These are phyloP conservation scores for Streptopelia turtur DNA, from an alignment of 2,797 vertebrate species.

Conservation along the genomic window DNA sequence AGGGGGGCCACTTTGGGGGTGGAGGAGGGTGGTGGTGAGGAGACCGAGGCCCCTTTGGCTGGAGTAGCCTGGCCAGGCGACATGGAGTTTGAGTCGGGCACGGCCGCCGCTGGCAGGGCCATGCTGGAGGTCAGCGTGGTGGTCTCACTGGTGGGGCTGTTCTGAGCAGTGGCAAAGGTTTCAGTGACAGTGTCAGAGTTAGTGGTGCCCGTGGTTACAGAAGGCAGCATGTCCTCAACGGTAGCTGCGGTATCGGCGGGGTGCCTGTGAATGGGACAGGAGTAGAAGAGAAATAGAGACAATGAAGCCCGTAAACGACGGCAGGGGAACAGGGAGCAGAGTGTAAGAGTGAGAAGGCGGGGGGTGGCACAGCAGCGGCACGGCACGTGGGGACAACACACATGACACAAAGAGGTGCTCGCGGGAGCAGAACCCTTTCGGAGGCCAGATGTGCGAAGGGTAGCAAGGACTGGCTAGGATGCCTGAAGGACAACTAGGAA, in stretches of 20 bases:
- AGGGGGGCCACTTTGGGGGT: conserved; percentile 86
- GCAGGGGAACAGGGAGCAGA: conserved; percentile 77
- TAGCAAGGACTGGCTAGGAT: background rate
- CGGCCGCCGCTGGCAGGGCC: conserved; percentile 81
- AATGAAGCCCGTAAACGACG: conserved; percentile 84
- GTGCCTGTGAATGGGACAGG: conserved; percentile 90
- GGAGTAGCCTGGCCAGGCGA: conserved; percentile 75
- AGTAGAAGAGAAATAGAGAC: conserved; percentile 90
- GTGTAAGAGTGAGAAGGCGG: background rate
- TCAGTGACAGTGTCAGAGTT: conserved; percentile 97
- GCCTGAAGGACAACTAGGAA: background rate
- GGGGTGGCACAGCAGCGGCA: conserved; percentile 59
- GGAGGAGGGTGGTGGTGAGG: conserved; percentile 72
- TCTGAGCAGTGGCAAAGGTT: conserved; percentile 94
- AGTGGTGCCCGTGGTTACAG: conserved; percentile 90
- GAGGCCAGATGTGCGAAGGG: background rate
- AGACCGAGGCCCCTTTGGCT: conserved; percentile 75
- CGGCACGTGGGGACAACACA: conserved; percentile 33
- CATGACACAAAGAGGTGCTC: conserved; percentile 9
- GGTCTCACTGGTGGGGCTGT: conserved; percentile 97
- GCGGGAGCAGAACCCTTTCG: background rate
- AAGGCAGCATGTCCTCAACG: conserved; percentile 96
- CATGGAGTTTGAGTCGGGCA: conserved; percentile 81
- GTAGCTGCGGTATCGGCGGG: conserved; percentile 88
- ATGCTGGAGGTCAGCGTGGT: conserved; percentile 94